Evolutionary conservation across 2,888 invertebrate genomes (phyloP), one percentile per base, ranked within the genome.

Genomic region (Drosophila ochracea): DNA sequence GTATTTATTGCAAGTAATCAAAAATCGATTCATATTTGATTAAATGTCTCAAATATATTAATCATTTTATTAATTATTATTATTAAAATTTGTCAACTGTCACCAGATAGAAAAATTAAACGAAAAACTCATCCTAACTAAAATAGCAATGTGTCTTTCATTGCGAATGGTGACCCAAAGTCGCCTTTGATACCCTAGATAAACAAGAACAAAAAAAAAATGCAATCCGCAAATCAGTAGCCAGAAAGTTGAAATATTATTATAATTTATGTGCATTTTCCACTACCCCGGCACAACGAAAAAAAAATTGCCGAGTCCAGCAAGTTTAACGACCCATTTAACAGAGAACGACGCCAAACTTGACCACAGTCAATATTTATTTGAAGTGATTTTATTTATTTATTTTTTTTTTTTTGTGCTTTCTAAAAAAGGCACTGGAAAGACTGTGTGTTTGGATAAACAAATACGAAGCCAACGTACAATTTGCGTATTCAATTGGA

Each of bases 321-420:
- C 78, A 81, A 73, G 54, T 78, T 71, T 71, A 66, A 55, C 76
- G 89, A 74, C 84, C 87, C 84, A 85, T 89, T 85, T 89, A 83
- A 65, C 62, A 58, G 57, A 49, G 64, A 66, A 43, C 55, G 61
- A 57, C 28, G 41, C 57, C 73, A 71, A 87, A 84, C 89, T 73
- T 89, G 85, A 87, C 88, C 85, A 89, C 73, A 79, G 83, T 82
- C 85, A 87, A 83, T 68, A 65, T 78, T 73, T 71, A 30, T 68
- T 61, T 59, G 35, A 37, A 41, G 39, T n/a, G 28, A 28, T 60
- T 69, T 66, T 43, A 21, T 28, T 52, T 25, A 19, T 11, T 60
- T 37, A 10, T 33, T 16, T 6, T 39, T 25, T 47, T 47, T 30
- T 21, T 9, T n/a, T 30, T 52, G 31, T 49, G 28, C n/a, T 47